Conservation (phyloP, 2,797 vertebrate genomes). For the Poecilia wingei region DNA sequence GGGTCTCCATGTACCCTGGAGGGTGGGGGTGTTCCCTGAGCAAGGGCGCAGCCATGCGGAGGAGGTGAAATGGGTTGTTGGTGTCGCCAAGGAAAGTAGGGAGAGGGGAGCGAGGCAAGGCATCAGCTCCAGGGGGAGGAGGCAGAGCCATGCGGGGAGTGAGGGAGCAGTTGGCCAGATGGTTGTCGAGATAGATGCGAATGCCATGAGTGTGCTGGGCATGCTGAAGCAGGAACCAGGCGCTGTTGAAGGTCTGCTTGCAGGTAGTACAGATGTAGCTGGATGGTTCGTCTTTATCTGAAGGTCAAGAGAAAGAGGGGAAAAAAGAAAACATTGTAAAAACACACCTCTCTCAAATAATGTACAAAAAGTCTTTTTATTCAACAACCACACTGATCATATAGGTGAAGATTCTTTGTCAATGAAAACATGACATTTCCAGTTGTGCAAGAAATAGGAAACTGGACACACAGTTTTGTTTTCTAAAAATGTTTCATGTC, state of each 20-base stretch:
- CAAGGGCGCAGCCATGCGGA: constrained; percentile 96
- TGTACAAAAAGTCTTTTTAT: neutral
- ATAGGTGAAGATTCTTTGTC: neutral
- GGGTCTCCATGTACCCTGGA: constrained; percentile 92
- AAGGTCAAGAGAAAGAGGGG: constrained; percentile 60
- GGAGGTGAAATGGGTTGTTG: constrained; percentile 95
- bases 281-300: constrained; percentile 98
- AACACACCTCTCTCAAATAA: neutral
- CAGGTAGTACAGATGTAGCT: constrained; percentile 99
- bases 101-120: constrained; percentile 93
- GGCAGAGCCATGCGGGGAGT: constrained; percentile 97
- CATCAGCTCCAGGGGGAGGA: constrained; percentile 89
- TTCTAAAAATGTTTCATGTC: neutral
- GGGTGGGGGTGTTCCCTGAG: constrained; percentile 87
- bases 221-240: constrained; percentile 99
- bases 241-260: constrained; percentile 98
- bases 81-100: constrained; percentile 95
- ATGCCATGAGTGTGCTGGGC: constrained; percentile 98
- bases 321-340: neutral
- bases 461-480: neutral
- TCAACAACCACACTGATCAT: neutral
- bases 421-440: neutral
- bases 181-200: constrained; percentile 99
- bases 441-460: neutral
- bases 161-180: constrained; percentile 91